Evolutionary conservation across 2,888 invertebrate genomes (phyloP), one percentile per base, ranked within the genome.

Genomic region (Campoplex nolae): DNA sequence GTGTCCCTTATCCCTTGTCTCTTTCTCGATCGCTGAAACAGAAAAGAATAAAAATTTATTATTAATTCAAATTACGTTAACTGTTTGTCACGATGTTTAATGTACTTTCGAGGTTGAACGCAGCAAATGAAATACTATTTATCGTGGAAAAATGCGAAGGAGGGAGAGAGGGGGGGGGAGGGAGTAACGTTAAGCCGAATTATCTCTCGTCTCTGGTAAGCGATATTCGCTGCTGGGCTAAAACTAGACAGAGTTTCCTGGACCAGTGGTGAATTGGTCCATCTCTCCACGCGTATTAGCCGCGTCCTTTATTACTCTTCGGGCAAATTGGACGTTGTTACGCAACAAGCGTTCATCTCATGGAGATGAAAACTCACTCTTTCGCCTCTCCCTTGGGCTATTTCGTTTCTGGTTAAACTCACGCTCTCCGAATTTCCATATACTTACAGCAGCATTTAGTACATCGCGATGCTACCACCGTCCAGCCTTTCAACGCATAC

Each of bases 271-370:
- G 81, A 81, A 84, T 86, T 85, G 77, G 89, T 86, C 85, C 86
- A 85, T 84, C 88, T 87, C 84, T 88, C 83, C 85, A 81, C 71
- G 38, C 85, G 87, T 77, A 85, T 85, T 85, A 84, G 84, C 76
- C 79, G 35, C 67, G 84, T 81, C 75, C 85, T 85, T 87, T 88
- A 87, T 84, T 84, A 84, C 83, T 90, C 89, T 79, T 87, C 74
- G 90, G 78, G 70, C 80, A 91, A 92, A 91, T 92, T 92, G 92
- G 92, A 91, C 91, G 92, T 92, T 90, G 92, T 92, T 92, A 92
- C 89, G 85, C 84, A 86, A 86, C 90, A 84, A 88, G 85, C 87
- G 85, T 82, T 23, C 23, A 84, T 88, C 85, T 82, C 81, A 51
- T 79, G 16, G 62, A 70, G 28, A 70, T 48, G 42, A 58, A 78